Conservation (phyloP, 2,797 vertebrate species). For the Chelon labrosus region DNA sequence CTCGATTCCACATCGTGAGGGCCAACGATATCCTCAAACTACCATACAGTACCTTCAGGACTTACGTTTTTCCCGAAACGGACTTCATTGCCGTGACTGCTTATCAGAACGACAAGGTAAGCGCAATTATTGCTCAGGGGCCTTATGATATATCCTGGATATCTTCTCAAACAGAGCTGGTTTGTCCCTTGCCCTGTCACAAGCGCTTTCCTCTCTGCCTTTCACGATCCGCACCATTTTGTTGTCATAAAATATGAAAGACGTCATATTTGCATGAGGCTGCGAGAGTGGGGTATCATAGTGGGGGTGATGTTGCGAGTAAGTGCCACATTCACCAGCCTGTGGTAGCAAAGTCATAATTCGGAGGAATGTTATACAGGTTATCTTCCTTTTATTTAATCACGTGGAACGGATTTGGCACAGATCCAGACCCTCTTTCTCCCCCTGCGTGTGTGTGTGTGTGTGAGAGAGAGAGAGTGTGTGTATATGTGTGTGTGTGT, state of each 20-base stretch:
- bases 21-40: conserved; percentile 98
- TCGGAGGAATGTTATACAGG: conserved; percentile 76
- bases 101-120: conserved; percentile 99
- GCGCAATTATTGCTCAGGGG: conserved; percentile 25
- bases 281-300: conserved; percentile 26
- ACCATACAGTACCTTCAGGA: conserved; percentile 97
- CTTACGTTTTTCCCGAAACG: conserved; percentile 97
- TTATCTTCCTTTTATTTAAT: conserved; percentile 82
- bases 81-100: conserved; percentile 99
- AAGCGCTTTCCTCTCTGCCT: conserved; percentile 14
- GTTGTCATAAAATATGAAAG: conserved; percentile 80
- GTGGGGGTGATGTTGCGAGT: conserved; percentile 12
- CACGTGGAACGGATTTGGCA: conserved; percentile 82
- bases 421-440: conserved; percentile 42
- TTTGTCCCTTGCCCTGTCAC: conserved; percentile 11
- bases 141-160: not conserved
- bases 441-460: conserved; percentile 22
- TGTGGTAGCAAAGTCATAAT: conserved; percentile 62
- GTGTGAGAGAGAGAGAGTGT: conserved; percentile 20
- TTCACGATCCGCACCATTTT: conserved; percentile 63
- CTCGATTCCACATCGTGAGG: conserved; percentile 96
- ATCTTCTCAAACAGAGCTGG: not conserved
- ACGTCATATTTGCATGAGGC: conserved; percentile 59
- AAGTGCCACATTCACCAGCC: conserved; percentile 51
- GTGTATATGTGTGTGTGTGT: conserved; percentile 7